phyloP scores from a whole-genome alignment of 2,797 vertebrate species.

The Acanthurus leucopareius region DNA sequence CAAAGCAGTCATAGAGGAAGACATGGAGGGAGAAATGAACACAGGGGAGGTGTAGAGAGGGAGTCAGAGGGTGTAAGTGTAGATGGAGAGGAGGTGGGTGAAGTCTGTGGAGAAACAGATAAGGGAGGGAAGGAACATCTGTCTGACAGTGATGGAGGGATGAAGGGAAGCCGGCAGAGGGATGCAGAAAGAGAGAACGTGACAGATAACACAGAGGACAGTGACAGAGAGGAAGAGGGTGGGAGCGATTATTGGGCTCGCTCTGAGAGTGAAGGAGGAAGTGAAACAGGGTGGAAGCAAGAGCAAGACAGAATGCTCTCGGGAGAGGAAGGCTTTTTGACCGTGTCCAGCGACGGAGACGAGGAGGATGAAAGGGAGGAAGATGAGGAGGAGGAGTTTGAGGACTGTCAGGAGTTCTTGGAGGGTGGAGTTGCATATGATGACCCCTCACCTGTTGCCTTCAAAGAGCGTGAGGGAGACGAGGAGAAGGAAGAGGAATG shows the following conservation, averaged over 20 bases:
- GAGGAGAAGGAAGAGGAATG: conserved; percentile 20
- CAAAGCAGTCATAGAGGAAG: conserved; percentile 36
- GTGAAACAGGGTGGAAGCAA: conserved; percentile 62
- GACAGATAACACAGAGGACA: conserved; percentile 64
- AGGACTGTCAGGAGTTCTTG: conserved; percentile 81
- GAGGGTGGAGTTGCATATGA: conserved; percentile 45
- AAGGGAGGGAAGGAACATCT: conserved; percentile 35
- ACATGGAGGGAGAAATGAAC: conserved; percentile 39
- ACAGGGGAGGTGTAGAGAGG: conserved; percentile 21
- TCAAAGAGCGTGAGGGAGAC: conserved; percentile 30
- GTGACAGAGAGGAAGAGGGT: conserved; percentile 74
- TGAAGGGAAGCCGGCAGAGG: conserved; percentile 35
- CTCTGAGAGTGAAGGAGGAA: conserved; percentile 72
- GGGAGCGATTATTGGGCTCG: conserved; percentile 32
- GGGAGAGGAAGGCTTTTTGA: conserved; percentile 79
- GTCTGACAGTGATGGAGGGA: conserved; percentile 53
- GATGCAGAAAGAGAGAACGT: conserved; percentile 57
- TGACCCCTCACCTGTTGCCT: conserved; percentile 31
- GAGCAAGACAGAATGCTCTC: conserved; percentile 69
- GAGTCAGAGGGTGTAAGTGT: conserved; percentile 55
- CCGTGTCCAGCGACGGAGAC: conserved; percentile 79
- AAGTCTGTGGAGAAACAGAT: conserved; percentile 50
- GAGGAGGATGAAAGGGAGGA: conserved; percentile 74
- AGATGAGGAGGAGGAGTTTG: conserved; percentile 70
- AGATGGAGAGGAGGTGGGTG: conserved; percentile 62